These are phyloP conservation scores for Aythya fuligula DNA, from an alignment of 2,797 vertebrate species.

Conservation along the genomic window DNA sequence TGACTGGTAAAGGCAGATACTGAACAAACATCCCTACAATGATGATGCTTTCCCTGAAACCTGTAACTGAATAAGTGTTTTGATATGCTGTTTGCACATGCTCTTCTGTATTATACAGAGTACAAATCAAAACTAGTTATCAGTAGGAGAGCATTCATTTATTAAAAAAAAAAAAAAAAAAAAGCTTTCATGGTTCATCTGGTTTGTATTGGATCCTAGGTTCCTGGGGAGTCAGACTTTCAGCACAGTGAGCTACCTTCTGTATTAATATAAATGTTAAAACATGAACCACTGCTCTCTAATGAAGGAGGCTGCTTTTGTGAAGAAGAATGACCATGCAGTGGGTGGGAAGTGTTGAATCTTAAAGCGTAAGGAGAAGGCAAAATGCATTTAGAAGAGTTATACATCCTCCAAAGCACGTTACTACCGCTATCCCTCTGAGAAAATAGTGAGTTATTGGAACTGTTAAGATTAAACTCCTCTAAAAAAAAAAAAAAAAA, in stretches of 20 bases:
- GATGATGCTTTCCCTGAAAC: not conserved
- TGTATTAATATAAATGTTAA: not conserved
- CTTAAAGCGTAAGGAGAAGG: not conserved
- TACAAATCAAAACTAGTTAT: not conserved
- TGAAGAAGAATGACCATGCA: not conserved
- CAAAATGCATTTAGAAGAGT: not conserved
- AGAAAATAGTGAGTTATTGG: not conserved
- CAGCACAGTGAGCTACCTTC: not conserved
- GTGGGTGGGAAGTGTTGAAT: not conserved
- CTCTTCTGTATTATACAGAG: not conserved
- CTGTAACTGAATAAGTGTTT: not conserved
- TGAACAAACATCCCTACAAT: not conserved
- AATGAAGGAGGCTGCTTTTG: not conserved
- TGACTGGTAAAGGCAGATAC: not conserved
- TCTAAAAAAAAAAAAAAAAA: not conserved
- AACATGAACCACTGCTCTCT: not conserved
- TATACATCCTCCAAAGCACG: too few species aligned
- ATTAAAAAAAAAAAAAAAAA: too few species aligned
- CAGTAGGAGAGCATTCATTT: not conserved
- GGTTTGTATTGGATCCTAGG: not conserved
- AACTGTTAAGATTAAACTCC: not conserved
- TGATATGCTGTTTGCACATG: not conserved
- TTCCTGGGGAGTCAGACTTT: not conserved
- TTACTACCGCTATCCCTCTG: not conserved
- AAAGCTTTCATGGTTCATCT: not conserved